phyloP scores from a whole-genome alignment of 2,888 invertebrate species.

The Nephrotoma appendiculata region DNA sequence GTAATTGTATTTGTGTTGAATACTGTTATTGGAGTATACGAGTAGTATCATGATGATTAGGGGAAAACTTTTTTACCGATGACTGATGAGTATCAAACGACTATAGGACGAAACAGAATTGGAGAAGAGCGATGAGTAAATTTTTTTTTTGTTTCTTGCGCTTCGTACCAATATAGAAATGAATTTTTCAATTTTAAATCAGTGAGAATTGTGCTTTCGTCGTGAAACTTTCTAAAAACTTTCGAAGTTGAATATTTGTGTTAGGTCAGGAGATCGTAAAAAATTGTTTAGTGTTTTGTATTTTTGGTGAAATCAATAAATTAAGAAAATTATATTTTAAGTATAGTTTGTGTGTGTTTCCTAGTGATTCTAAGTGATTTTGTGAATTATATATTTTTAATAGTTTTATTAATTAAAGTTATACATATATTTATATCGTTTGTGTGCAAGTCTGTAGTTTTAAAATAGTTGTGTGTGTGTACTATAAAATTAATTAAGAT shows the following conservation, averaged over 20 bases:
- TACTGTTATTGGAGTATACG: not conserved
- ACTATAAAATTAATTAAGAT: not conserved
- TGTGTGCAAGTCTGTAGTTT: not conserved
- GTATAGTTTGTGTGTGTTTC: not conserved
- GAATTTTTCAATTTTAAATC: not conserved
- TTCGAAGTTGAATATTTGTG: not conserved
- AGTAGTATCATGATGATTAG: not conserved
- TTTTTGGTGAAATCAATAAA: not conserved
- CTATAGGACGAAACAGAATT: not conserved
- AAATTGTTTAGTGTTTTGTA: not conserved
- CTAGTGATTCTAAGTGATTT: not conserved
- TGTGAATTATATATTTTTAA: not conserved
- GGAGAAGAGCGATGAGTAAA: not conserved
- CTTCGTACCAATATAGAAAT: not conserved
- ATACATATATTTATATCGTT: not conserved
- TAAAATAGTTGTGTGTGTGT: not conserved
- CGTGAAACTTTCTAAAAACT: not conserved
- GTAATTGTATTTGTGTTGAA: not conserved
- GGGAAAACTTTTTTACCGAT: not conserved
- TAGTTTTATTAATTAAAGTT: not conserved
- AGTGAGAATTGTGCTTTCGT: not conserved
- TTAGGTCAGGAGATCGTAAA: not conserved
- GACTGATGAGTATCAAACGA: not conserved
- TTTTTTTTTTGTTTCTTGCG: not conserved
- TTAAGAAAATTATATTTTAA: not conserved